phyloP scores from a whole-genome alignment of 1,140 invertebrate genomes.

The Pseudomyrmex cubaensis region DNA sequence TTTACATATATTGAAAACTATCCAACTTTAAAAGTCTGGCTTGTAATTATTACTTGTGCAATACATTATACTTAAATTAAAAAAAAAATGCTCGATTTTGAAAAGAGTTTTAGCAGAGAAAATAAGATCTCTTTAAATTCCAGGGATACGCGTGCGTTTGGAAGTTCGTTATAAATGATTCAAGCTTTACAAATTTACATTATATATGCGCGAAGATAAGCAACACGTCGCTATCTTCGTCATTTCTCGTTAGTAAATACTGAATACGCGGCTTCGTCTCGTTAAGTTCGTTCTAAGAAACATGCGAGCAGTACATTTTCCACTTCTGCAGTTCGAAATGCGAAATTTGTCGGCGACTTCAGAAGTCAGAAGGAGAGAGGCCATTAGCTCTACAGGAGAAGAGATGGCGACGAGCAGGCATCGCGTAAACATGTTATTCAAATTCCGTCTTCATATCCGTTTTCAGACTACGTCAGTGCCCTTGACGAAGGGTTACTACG shows the following conservation, averaged over 20 bases:
- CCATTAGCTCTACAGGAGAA: conserved; percentile 66
- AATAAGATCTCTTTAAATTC: conserved; percentile 1
- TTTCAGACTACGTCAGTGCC: conserved; percentile 52
- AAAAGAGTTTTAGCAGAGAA: too few relatives aligned
- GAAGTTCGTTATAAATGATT: background rate
- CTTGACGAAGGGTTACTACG: conserved; percentile 43
- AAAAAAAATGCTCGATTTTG: too few relatives aligned
- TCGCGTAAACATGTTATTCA: conserved; percentile 75
- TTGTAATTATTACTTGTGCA: background rate
- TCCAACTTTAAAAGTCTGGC: background rate
- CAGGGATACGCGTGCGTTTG: background rate
- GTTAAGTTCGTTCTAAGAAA: conserved; percentile 25
- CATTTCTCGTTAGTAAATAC: conserved; percentile 29
- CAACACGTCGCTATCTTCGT: conserved; percentile 4
- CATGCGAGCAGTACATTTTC: conserved; percentile 32
- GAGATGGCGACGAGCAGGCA: conserved; percentile 2
- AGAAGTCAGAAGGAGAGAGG: conserved; percentile 43
- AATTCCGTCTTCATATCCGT: conserved; percentile 76
- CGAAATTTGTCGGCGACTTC: conserved; percentile 38
- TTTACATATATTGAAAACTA: conserved; percentile 16
- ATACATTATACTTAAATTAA: too few relatives aligned
- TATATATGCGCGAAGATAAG: background rate
- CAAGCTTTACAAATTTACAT: background rate
- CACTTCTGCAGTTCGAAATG: conserved; percentile 28
- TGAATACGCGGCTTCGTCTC: background rate